A percentile compares a stretch with the other conserved stretches of the same genome.
Evolutionary conservation across 2,797 vertebrate genomes (phyloP).

Genomic region (Margarornis squamiger): DNA sequence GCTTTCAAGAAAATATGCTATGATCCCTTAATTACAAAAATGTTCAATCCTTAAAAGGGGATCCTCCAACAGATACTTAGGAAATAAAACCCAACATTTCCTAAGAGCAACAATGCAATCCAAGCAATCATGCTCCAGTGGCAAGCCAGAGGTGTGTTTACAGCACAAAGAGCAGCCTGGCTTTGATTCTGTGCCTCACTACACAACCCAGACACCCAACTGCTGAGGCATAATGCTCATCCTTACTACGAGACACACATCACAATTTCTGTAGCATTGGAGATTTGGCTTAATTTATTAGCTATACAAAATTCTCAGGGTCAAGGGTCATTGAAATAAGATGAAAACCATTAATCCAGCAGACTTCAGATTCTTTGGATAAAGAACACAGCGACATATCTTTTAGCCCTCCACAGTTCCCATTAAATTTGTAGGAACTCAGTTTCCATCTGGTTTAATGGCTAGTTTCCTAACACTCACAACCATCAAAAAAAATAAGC

Average conservation of each 20-base stretch:
- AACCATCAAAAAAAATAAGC: not conserved
- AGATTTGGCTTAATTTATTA: not conserved
- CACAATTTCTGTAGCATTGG: not conserved
- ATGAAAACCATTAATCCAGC: not conserved
- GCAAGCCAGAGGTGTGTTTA: not conserved
- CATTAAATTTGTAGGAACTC: not conserved
- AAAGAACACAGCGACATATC: not conserved
- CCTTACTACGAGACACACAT: not conserved
- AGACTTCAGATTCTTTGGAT: not conserved
- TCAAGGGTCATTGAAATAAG: not conserved
- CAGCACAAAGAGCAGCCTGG: not conserved
- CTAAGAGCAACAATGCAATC: not conserved
- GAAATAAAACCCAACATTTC: not conserved
- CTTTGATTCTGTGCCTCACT: not conserved
- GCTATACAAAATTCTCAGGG: not conserved
- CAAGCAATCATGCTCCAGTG: not conserved
- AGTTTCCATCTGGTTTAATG: not conserved
- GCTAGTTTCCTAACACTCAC: not conserved
- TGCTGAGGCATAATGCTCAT: not conserved
- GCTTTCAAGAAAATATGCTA: not conserved
- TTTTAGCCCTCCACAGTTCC: not conserved
- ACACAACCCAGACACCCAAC: not conserved
- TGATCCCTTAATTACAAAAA: not conserved
- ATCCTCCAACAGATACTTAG: not conserved
- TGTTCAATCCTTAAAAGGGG: not conserved